Base-by-base conservation (phyloP, 2,797 vertebrate genomes). In the Danio kyathit region DNA sequence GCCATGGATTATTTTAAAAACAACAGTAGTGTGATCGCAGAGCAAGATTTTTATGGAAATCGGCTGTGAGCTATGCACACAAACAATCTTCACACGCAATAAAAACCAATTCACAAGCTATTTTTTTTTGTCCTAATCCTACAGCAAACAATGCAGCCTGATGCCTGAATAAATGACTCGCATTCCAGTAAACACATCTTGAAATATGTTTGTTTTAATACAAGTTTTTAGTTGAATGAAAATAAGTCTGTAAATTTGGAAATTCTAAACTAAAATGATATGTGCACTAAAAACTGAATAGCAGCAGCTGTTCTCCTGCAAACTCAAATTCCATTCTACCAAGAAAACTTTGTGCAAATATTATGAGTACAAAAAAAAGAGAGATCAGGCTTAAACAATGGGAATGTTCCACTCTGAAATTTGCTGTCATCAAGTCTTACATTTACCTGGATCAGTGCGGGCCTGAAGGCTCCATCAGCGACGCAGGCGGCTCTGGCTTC, bases 351-450 rank as follows among this genome's bases (percentile, higher is more conserved):
- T 63, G 38, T 46, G 21, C 59, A 77, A 67, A 56, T 57, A 59
- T 29, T 48, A 67, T 74, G 63, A 52, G 41, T 67, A 48, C 46
- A 52, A 40, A 61, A 29, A 48, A 79, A 61, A 82, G 61, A 29
- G 29, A 29, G 29, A 29, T 29, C 77, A 63, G 46, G 63, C 51
- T 69, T 74, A 38, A 61, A 69, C 64, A 76, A 82, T 40, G 52
- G 69, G 71, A 67, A 74, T 60, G 63, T 72, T 77, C 59, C 77
- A 64, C 44, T 80, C 64, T 65, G 65, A 74, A 67, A 75, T 70
- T 70, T 71, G 41, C 78, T 66, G 82, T 86, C 82, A 67, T 67
- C 38, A 76, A 72, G 40, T 73, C 44, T 74, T 83, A 77, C 57
- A 71, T 70, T 73, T 71, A 74, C 67, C 80, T 63, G 77, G 67